Evolutionary conservation across 1,140 invertebrate species (phyloP).

Genomic region (Oncopodura yosiiana): DNA sequence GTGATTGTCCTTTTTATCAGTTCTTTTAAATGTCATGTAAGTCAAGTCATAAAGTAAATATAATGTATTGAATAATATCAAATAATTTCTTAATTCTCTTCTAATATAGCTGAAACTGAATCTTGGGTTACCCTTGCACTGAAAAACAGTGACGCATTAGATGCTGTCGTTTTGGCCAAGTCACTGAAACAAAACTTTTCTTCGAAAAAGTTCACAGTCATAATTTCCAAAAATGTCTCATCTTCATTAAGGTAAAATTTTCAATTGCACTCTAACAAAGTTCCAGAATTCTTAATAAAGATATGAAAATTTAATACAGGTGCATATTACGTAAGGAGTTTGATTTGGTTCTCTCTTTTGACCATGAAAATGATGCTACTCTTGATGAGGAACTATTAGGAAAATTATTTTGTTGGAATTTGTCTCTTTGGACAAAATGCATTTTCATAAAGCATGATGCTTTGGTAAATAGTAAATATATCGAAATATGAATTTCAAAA

Average conservation of each 20-base stretch:
- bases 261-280: not conserved
- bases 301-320: not conserved
- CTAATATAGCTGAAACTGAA: not conserved
- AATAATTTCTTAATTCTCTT: not conserved
- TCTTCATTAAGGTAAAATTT: not conserved
- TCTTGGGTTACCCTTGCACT: slow-evolving; percentile 1
- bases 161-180: not conserved
- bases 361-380: not conserved
- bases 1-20: too few species aligned
- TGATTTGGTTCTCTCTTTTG: not conserved
- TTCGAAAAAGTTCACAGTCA: not conserved
- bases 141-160: not conserved
- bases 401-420: not conserved
- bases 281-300: not conserved
- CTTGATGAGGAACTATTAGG: not conserved
- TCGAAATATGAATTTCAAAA: not conserved
- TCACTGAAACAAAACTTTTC: not conserved
- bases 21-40: too few species aligned
- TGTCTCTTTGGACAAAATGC: slow-evolving; percentile 7
- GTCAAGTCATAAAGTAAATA: too few species aligned
- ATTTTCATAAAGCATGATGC: not conserved
- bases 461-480: slow-evolving; percentile 1
- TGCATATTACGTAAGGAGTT: not conserved
- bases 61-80: too few species aligned
- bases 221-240: not conserved